A percentile compares a stretch with the other conserved stretches of the same genome.
Evolutionary conservation across 2,797 vertebrate genomes (phyloP).

Genomic region (Manis crassicaudata): DNA sequence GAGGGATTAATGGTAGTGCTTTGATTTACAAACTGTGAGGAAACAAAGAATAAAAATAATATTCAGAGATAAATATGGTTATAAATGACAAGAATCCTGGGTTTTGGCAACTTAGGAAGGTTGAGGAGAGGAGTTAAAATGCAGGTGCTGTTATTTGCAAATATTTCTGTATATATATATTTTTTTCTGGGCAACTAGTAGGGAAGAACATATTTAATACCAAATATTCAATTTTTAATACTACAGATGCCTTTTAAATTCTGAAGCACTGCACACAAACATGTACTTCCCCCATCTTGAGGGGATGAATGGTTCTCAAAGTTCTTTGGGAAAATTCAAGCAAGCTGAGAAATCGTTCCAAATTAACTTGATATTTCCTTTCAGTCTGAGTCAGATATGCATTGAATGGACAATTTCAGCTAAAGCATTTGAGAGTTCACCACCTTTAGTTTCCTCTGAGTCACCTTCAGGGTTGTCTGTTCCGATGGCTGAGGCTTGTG

Average conservation of each 20-base stretch:
- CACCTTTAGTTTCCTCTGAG: constrained; percentile 51
- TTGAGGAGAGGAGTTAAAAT: constrained; percentile 64
- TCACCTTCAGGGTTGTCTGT: constrained; percentile 69
- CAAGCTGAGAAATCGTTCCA: constrained; percentile 22
- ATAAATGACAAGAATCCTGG: constrained; percentile 40
- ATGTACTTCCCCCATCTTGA: not conserved
- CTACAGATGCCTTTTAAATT: not conserved
- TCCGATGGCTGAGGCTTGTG: constrained; percentile 57
- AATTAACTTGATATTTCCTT: constrained; percentile 53
- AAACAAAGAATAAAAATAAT: not conserved
- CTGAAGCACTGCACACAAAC: not conserved
- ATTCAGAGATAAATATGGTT: not conserved
- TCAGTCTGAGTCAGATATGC: constrained; percentile 58
- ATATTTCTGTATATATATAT: not conserved
- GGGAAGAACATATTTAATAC: not conserved
- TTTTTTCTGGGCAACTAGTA: not conserved
- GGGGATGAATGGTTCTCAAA: not conserved
- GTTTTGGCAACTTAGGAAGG: constrained; percentile 38
- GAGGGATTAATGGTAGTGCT: constrained; percentile 59
- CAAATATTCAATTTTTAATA: not conserved
- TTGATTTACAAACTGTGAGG: constrained; percentile 60
- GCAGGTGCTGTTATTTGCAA: constrained; percentile 52
- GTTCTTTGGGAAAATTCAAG: constrained; percentile 32
- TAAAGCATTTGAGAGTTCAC: constrained; percentile 59
- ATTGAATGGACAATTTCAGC: constrained; percentile 64